These are phyloP conservation scores for Phenganax marumi DNA, from an alignment of 92 coral and sea anemone genomes.

Conservation along the genomic window DNA sequence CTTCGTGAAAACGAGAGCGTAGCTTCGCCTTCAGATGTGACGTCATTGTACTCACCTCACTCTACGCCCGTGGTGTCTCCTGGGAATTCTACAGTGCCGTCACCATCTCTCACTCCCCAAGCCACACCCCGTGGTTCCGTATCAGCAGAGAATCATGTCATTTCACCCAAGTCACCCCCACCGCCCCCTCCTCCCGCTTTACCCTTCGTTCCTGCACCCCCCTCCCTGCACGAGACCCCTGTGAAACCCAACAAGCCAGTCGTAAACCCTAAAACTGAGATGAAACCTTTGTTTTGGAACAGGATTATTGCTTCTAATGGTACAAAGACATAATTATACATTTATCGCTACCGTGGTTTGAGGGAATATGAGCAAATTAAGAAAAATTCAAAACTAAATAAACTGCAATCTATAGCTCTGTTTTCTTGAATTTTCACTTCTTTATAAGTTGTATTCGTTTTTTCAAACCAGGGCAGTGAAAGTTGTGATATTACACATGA, in stretches of 20 bases:
- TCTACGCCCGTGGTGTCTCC: conserved; percentile 37
- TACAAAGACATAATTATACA: conserved; percentile 4
- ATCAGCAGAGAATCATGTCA: background rate
- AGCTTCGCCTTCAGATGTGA: conserved; percentile 39
- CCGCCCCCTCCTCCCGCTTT: conserved; percentile 62
- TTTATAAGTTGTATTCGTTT: background rate
- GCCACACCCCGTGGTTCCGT: conserved; percentile 22
- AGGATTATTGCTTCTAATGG: conserved; percentile 67
- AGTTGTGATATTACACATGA: no score
- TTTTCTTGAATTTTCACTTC: no score
- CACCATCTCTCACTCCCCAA: conserved; percentile 76
- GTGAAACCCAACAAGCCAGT: conserved; percentile 76
- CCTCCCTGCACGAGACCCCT: conserved; percentile 53
- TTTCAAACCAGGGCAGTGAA: background rate
- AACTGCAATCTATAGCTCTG: no score
- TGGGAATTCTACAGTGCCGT: conserved; percentile 57
- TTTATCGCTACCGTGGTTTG: background rate
- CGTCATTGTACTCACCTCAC: conserved; percentile 34
- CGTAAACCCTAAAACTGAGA: conserved; percentile 90
- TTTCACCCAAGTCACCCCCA: conserved; percentile 44
- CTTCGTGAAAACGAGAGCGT: background rate
- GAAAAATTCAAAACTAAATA: no score
- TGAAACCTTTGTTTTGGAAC: conserved; percentile 99
- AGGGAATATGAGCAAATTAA: no score
- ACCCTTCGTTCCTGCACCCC: conserved; percentile 62